Evolutionary conservation across 2,888 invertebrate species (phyloP), one percentile per base, ranked within the genome.

Genomic region (Podotricha telesiphe): DNA sequence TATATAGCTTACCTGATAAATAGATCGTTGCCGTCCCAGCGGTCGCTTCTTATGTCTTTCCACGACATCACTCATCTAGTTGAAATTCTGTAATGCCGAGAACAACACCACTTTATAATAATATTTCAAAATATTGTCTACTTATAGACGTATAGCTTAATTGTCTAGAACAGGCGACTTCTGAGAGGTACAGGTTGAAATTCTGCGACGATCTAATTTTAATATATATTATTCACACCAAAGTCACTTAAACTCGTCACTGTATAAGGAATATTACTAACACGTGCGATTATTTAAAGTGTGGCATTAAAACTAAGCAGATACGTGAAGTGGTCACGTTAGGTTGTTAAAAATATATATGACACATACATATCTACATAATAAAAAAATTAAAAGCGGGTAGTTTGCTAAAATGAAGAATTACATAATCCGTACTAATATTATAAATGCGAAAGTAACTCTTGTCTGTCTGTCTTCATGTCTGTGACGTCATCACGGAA

Each of bases 31-130:
- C n/a, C 86, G 82, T 5, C 87, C 87, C 19, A 78, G 34, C 40
- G 70, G 59, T 65, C 66, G 76, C 45, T 75, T 59, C 59, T 77
- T 80, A 11, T 75, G 70, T 58, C 73, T 70, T 17, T 75, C 72
- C 8, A 76, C 75, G 47, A 78, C 90, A 88, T 91, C 82, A 86
- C 84, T 89, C 92, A 92, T 92, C 84, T 86, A 89, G 76, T 75
- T 71, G 50, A 22, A n/a, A 15, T 72, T 78, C 87, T 87, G 80
- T 6, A 79, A 80, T 63, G 72, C 73, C 28, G 2, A 68, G 1
- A 48, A 50, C 48, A 47, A n/a, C 15, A 1, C 28, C 28, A 28
- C 2, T 28, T 28, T 28, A 28, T 28, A 28, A 2, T 28, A 28
- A 28, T 28, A 28, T 28, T 28, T 28, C n/a, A n/a, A n/a, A n/a